Conservation (phyloP, 2,113 vertebrate genomes). For the Propithecus coquereli region DNA sequence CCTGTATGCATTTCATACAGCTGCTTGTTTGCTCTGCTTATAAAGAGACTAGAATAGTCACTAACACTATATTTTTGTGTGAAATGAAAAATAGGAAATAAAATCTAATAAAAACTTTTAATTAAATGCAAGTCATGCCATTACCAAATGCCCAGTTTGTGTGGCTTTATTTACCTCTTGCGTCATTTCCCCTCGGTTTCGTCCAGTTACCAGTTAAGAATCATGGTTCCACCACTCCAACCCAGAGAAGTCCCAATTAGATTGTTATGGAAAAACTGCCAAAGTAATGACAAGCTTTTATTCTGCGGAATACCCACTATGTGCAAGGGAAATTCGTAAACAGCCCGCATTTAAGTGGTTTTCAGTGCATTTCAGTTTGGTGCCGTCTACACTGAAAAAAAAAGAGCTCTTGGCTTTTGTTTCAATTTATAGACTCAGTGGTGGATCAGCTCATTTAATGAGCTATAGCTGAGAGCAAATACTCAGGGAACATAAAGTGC, state of each 20-base stretch:
- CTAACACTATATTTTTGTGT: background rate
- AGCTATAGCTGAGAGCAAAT: conserved; percentile 74
- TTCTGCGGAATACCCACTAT: background rate
- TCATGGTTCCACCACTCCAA: background rate
- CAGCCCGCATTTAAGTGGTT: background rate
- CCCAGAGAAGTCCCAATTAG: background rate
- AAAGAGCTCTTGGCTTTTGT: conserved; percentile 58
- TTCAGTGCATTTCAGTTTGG: conserved; percentile 1
- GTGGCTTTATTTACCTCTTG: background rate
- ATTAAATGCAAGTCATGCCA: background rate
- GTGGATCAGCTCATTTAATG: conserved; percentile 65
- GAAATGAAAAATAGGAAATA: background rate
- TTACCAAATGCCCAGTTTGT: background rate
- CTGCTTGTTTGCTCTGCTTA: background rate
- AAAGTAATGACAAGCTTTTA: background rate
- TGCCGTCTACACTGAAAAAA: background rate
- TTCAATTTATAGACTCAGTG: conserved; percentile 73
- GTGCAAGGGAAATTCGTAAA: background rate
- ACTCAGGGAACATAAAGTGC: conserved; percentile 71
- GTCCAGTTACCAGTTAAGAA: background rate
- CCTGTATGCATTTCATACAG: background rate
- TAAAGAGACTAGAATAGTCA: background rate
- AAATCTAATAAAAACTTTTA: background rate
- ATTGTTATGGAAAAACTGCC: background rate
- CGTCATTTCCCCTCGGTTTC: background rate